A percentile compares a stretch with the other conserved stretches of the same genome.
Conservation (phyloP, 2,113 vertebrate genomes). For the Mormoops blainvillei region DNA sequence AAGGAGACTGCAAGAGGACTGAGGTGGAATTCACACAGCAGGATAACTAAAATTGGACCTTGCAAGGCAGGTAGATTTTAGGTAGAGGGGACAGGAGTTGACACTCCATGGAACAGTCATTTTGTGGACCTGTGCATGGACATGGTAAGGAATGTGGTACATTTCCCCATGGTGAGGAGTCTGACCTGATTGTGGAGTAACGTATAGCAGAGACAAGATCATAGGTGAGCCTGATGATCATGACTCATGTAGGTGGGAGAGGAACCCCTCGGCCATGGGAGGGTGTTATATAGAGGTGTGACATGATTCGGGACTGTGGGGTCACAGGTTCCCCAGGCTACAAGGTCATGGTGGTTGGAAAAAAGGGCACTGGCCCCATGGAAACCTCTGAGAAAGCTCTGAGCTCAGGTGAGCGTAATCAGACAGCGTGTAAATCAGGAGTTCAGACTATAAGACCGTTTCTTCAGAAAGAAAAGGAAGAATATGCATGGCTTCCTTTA, state of each 20-base stretch:
- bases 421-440: neutral
- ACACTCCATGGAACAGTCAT: neutral
- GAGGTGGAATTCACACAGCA: neutral
- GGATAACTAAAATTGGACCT: neutral
- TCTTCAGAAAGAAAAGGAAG: neutral
- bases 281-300: neutral
- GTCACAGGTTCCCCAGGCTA: neutral
- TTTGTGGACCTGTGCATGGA: neutral
- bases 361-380: neutral
- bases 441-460: neutral
- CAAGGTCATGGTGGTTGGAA: neutral
- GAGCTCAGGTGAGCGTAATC: neutral
- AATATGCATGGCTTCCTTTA: neutral
- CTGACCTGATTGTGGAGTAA: neutral
- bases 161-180: neutral
- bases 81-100: neutral
- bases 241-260: neutral
- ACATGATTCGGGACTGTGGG: neutral
- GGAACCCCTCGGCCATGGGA: neutral
- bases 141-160: fast-evolving
- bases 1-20: neutral
- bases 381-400: neutral
- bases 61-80: neutral
- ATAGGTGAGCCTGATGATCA: neutral
- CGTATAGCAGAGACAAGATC: neutral